These are phyloP conservation scores for Moxostoma hubbsi DNA, from an alignment of 2,797 vertebrate species.

Conservation along the genomic window DNA sequence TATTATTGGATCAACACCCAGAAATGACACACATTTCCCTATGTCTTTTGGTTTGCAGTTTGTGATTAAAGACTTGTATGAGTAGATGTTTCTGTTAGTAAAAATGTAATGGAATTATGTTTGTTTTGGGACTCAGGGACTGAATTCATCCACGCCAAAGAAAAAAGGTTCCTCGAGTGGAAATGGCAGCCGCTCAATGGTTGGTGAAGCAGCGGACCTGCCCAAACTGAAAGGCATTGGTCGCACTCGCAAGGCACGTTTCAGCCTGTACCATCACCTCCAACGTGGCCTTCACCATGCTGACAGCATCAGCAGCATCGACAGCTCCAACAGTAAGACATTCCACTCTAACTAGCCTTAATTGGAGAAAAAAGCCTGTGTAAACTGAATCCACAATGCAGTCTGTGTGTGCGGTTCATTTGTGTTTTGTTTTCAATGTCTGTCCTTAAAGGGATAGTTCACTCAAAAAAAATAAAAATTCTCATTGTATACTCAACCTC, in stretches of 20 bases:
- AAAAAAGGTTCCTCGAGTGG: conserved; percentile 54
- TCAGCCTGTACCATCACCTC: conserved; percentile 89
- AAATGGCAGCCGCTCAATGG: conserved; percentile 58
- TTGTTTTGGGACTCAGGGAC: conserved; percentile 16
- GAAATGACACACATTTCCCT: neutral
- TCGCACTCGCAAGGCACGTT: conserved; percentile 81
- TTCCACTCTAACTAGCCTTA: neutral
- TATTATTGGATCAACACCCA: neutral
- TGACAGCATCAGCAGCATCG: conserved; percentile 89
- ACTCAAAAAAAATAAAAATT: too few species aligned
- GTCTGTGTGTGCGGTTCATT: neutral
- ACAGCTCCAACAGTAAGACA: conserved; percentile 79
- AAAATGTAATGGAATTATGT: conserved; percentile 2
- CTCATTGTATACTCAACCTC: too few species aligned
- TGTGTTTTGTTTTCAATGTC: neutral
- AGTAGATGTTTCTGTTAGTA: conserved; percentile 3
- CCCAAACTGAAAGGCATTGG: conserved; percentile 90
- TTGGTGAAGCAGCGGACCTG: conserved; percentile 69
- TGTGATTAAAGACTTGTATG: neutral
- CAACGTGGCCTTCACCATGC: conserved; percentile 80
- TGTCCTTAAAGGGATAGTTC: neutral
- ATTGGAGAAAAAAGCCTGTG: neutral
- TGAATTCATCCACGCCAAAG: conserved; percentile 37
- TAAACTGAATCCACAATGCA: neutral
- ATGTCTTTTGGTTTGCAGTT: neutral